phyloP scores from a whole-genome alignment of 2,888 invertebrate genomes.

The Lordiphosa fenestrarum region DNA sequence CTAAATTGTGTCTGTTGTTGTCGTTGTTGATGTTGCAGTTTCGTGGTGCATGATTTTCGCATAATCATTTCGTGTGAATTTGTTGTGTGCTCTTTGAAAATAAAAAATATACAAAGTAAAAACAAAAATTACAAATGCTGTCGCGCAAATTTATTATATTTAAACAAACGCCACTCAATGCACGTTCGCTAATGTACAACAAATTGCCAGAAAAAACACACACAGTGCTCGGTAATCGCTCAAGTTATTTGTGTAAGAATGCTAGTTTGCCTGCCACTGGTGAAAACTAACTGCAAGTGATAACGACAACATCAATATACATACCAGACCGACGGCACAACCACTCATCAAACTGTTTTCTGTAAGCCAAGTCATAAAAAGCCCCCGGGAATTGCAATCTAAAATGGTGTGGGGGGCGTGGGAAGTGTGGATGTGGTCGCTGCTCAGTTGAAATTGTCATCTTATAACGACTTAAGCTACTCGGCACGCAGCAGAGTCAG shows the following conservation, averaged over 20 bases:
- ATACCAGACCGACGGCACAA: slow-evolving; percentile 13
- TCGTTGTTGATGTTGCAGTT: slow-evolving; percentile 25
- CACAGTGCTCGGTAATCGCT: slow-evolving; percentile 2
- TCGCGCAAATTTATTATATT: slow-evolving; percentile 47
- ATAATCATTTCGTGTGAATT: slow-evolving; percentile 30
- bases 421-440: slow-evolving; percentile 68
- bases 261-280: slow-evolving; percentile 5
- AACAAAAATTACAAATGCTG: slow-evolving; percentile 45
- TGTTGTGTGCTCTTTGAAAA: slow-evolving; percentile 17
- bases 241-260: slow-evolving; percentile 2
- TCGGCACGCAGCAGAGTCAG: slow-evolving; percentile 65
- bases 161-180: slow-evolving; percentile 36
- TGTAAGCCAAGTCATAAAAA: slow-evolving; percentile 54
- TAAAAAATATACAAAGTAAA: no score
- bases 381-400: slow-evolving; percentile 36
- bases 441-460: slow-evolving; percentile 51
- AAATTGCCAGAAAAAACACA: slow-evolving; percentile 14
- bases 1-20: slow-evolving; percentile 9
- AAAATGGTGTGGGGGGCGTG: slow-evolving; percentile 22
- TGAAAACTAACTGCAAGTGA: slow-evolving; percentile 15
- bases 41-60: slow-evolving; percentile 31
- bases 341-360: slow-evolving; percentile 39
- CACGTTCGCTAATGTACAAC: slow-evolving; percentile 46
- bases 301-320: slow-evolving; percentile 44
- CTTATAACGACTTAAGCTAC: slow-evolving; percentile 70